Evolutionary conservation across 2,113 vertebrate species (phyloP).

Genomic region (Orthochromis malagaraziensis): DNA sequence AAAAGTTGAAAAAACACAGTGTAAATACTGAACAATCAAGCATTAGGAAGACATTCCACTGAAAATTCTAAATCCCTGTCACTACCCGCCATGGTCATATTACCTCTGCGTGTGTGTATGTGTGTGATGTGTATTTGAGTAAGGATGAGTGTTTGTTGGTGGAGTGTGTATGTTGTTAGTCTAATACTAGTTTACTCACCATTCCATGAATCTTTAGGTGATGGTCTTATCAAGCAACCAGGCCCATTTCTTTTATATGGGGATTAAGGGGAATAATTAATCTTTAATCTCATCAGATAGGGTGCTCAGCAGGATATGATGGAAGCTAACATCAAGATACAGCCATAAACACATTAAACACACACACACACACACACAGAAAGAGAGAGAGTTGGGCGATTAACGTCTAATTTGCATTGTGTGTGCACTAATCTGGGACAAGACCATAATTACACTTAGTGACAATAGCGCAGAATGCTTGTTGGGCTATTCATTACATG

Average conservation of each 20-base stretch:
- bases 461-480: conserved; percentile 7
- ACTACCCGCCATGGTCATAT: conserved; percentile 15
- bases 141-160: neutral
- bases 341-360: neutral
- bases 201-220: conserved; percentile 12
- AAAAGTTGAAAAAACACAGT: conserved; percentile 4
- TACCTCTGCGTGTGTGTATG: neutral
- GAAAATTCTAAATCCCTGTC: neutral
- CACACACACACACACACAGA: neutral
- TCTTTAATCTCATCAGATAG: conserved; percentile 56
- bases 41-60: neutral
- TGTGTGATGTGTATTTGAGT: neutral
- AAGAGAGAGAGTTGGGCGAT: neutral
- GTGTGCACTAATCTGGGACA: conserved; percentile 27
- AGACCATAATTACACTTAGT: conserved; percentile 30
- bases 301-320: neutral
- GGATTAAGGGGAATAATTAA: conserved; percentile 52
- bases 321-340: neutral
- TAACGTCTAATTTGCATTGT: conserved; percentile 32
- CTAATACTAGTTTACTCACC: neutral
- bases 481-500: conserved; percentile 17
- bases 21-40: neutral
- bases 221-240: conserved; percentile 40
- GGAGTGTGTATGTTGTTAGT: neutral
- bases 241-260: conserved; percentile 25